Conservation (phyloP, 2,888 invertebrate genomes). For the Rhodophaea formosa region DNA sequence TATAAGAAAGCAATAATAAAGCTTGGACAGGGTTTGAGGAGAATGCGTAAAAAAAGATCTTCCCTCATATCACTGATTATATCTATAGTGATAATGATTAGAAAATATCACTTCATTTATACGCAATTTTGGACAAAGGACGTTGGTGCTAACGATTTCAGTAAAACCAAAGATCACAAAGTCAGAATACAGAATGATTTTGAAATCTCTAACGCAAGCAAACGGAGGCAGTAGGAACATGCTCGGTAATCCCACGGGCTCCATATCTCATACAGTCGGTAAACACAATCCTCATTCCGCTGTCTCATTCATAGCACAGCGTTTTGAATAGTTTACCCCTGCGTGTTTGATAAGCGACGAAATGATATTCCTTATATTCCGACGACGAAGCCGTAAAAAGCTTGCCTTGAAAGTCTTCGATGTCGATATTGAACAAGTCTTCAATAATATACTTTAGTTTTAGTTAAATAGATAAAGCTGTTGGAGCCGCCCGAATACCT, state of each 20-base stretch:
- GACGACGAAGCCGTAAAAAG: not conserved
- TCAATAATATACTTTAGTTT: too few species aligned
- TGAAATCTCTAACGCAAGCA: not conserved
- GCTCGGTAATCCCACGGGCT: not conserved
- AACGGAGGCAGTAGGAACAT: not conserved
- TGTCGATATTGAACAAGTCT: too few species aligned
- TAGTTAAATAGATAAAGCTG: too few species aligned
- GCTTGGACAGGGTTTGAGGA: too few species aligned
- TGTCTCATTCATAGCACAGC: not conserved
- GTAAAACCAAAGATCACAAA: not conserved
- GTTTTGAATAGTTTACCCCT: constrained; percentile 5
- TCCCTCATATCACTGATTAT: too few species aligned
- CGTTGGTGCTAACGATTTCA: too few species aligned
- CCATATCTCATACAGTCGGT: constrained; percentile 15
- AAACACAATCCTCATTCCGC: constrained; percentile 6
- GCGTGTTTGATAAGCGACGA: not conserved
- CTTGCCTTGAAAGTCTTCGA: not conserved
- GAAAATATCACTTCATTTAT: too few species aligned
- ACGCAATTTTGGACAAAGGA: too few species aligned
- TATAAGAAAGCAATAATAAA: too few species aligned
- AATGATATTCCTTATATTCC: constrained; percentile 3
- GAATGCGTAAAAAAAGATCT: too few species aligned
- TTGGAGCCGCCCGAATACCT: too few species aligned
- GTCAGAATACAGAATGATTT: not conserved
- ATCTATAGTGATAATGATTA: too few species aligned